Evolutionary conservation across 2,888 invertebrate species (phyloP).

Genomic region (Diploptera punctata): DNA sequence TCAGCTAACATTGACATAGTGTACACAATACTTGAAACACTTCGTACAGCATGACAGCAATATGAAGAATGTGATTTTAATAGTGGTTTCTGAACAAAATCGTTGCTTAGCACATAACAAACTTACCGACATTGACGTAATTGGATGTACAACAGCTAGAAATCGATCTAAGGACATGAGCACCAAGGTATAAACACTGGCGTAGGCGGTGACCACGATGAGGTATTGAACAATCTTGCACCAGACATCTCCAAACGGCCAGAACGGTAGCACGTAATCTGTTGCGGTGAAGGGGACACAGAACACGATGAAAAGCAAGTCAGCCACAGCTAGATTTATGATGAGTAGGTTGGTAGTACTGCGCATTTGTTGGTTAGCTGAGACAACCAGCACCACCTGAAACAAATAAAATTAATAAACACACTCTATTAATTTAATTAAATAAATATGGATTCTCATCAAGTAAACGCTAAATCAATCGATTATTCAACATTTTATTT

Average conservation of each 20-base stretch:
- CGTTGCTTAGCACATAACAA: neutral
- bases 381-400: slow-evolving; percentile 75
- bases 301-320: slow-evolving; percentile 89
- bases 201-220: slow-evolving; percentile 91
- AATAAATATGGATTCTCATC: too few relatives aligned
- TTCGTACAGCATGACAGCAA: too few relatives aligned
- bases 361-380: slow-evolving; percentile 89
- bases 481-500: too few relatives aligned
- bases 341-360: slow-evolving; percentile 93
- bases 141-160: slow-evolving; percentile 92
- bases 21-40: too few relatives aligned
- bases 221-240: slow-evolving; percentile 92
- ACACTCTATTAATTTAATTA: too few relatives aligned
- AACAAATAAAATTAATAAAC: neutral
- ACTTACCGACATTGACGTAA: slow-evolving; percentile 79
- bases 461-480: too few relatives aligned
- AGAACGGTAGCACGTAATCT: slow-evolving; percentile 84
- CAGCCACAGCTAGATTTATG: slow-evolving; percentile 88
- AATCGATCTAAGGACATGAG: slow-evolving; percentile 93
- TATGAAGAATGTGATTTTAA: too few relatives aligned
- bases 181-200: slow-evolving; percentile 91
- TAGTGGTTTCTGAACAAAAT: neutral
- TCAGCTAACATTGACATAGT: too few relatives aligned
- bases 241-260: slow-evolving; percentile 92
- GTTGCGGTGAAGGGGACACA: slow-evolving; percentile 95